Evolutionary conservation across 1,140 invertebrate species (phyloP), one percentile per base, ranked within the genome.

Genomic region (Arctopsyche grandis): DNA sequence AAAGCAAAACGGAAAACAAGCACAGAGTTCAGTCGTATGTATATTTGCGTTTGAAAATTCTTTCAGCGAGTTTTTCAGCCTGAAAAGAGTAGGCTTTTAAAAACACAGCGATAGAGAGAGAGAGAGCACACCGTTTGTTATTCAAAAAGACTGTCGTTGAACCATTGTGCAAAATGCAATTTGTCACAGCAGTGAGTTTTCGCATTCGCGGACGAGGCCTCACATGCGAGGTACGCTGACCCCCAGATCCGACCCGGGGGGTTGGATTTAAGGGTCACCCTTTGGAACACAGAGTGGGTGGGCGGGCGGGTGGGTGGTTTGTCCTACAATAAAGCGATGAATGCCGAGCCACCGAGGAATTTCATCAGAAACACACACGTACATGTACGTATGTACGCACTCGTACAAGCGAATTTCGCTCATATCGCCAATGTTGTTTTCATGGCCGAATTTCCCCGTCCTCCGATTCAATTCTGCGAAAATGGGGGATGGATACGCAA

Each of bases 111-210:
- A 29, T 21, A 21, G 22, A 66, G 21, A 21, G 22, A 66, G 24
- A 52, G 48, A 52, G 16, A 12, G 12, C 44, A 5, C 12, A 3
- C 12, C 63, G 63, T 66, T 66, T 66, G 63, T 66, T 66, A 66
- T 66, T 66, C 63, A 66, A 66, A 38, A 66, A 66, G 63, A 26
- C 63, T 66, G 26, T 66, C 24, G 63, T 19, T 66, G 16, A 16
- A 7, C 63, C 63, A 66, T 66, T 66, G 63, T 66, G 63, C 9
- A 66, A 9, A 66, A 66, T 66, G 63, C 63, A 66, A 66, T 66
- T 66, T 66, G 63, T 66, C 24, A 9, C 63, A 24, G 63, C 24
- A 21, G 24, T 26, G 63, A 66, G 22, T 52, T 12, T 12, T 52
- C 48, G 48, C 16, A 52, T 52, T 12, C 48, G 48, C 16, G 10